Evolutionary conservation across 2,888 invertebrate genomes (phyloP), one percentile per base, ranked within the genome.

Genomic region (Pegoplata infirma): DNA sequence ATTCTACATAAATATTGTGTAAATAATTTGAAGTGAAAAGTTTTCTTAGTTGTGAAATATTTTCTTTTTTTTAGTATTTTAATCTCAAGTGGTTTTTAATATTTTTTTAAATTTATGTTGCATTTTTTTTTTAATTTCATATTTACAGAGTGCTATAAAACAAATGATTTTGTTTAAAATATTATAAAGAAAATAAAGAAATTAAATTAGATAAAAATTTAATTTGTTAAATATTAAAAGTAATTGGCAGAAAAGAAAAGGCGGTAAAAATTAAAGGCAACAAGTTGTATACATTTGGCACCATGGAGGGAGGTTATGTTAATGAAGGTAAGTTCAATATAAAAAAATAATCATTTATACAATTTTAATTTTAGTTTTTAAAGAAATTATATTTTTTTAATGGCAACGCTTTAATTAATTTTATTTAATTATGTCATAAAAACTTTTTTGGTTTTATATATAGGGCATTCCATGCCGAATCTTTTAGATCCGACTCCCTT

Each of bases 261-360:
- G 44, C 59, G 16, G 28, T 69, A 63, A 76, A 81, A 76, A 82
- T 81, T 80, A 66, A 80, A 63, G 81, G 82, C 82, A 81, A 79
- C 80, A 82, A 80, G 68, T 86, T 87, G 86, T 87, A 87, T 82
- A 85, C 88, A 67, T 87, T 87, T 80, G 87, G 87, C 84, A 89
- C 86, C 83, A 88, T 89, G 89, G 89, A 89, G 80, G 88, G 89
- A 82, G 89, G 89, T 83, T 89, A 89, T 82, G 88, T 89, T 82
- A 89, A 89, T 81, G 89, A 89, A 89, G 89, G 89, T 89, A 85
- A 87, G 88, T 84, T 21, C n/a, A 19, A n/a, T n/a, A n/a, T n/a
- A n/a, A n/a, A 14, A 40, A 32, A 23, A 23, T 23, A 23, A n/a
- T 10, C 12, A 32, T 32, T 32, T 2, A 32, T 32, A 32, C 3